Percentiles rank a stretch among this genome's conserved stretches.
phyloP scores from a whole-genome alignment of 2,888 invertebrate species.

The Papilio elwesi region DNA sequence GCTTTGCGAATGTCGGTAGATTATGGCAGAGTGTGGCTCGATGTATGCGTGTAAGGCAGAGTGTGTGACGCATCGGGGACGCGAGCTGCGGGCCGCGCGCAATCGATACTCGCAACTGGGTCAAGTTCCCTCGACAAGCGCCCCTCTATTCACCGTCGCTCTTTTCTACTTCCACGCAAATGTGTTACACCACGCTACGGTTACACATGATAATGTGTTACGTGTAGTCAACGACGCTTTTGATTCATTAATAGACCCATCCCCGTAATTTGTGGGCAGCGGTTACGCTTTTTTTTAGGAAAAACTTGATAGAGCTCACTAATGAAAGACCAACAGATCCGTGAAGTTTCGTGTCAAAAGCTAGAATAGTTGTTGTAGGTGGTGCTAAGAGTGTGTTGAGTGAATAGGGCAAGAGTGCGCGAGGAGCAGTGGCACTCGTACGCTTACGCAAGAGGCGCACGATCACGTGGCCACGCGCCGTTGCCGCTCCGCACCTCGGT shows the following conservation, averaged over 20 bases:
- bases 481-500: constrained; percentile 68
- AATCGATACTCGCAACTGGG: constrained; percentile 81
- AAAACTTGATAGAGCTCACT: background rate
- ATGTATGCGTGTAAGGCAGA: constrained; percentile 66
- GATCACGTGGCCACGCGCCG: constrained; percentile 78
- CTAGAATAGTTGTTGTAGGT: background rate
- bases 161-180: constrained; percentile 43
- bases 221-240: constrained; percentile 31
- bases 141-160: constrained; percentile 57
- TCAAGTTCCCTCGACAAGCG: constrained; percentile 80
- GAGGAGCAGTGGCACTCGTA: constrained; percentile 67
- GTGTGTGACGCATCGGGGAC: constrained; percentile 77
- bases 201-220: constrained; percentile 34
- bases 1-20: constrained; percentile 69
- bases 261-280: background rate
- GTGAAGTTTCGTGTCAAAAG: background rate
- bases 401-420: constrained; percentile 56
- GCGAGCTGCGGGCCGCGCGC: constrained; percentile 74
- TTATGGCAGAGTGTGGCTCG: constrained; percentile 53
- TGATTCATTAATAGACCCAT: constrained; percentile 25
- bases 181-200: constrained; percentile 35
- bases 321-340: background rate
- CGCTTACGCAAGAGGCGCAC: constrained; percentile 81
- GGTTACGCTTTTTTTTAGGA: background rate
- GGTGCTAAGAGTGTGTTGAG: constrained; percentile 46